Evolutionary conservation across 2,888 invertebrate genomes (phyloP).

Genomic region (Allolobophora icterica): DNA sequence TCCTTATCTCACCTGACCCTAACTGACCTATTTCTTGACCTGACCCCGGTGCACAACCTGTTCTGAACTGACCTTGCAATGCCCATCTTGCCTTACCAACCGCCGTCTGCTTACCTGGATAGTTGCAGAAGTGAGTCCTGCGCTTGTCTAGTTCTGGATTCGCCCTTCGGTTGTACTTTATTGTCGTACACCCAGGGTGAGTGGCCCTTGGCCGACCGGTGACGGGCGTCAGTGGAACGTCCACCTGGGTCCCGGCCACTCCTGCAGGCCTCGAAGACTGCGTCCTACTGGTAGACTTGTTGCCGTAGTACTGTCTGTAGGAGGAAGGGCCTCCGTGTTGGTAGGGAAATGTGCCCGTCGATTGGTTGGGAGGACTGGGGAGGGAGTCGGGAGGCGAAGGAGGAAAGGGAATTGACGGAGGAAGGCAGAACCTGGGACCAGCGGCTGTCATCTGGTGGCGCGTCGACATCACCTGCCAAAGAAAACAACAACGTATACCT

Average conservation of each 20-base stretch:
- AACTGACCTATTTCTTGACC: too few species aligned
- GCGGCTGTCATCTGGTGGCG: background rate
- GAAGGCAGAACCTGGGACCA: background rate
- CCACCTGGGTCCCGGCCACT: background rate
- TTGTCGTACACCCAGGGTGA: constrained; percentile 64
- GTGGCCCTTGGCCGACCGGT: constrained; percentile 53
- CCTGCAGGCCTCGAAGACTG: background rate
- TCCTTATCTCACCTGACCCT: too few species aligned
- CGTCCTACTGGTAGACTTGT: background rate
- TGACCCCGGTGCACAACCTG: too few species aligned
- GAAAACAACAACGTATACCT: background rate
- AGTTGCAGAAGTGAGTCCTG: constrained; percentile 94
- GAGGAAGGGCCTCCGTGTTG: background rate
- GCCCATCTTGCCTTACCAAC: too few species aligned
- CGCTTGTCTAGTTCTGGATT: constrained; percentile 95
- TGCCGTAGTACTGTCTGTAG: background rate
- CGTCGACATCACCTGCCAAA: constrained; percentile 3
- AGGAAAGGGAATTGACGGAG: constrained; percentile 25
- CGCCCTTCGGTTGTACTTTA: constrained; percentile 88
- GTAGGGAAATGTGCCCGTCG: background rate
- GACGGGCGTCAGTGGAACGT: constrained; percentile 46
- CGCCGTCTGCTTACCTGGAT: constrained; percentile 70
- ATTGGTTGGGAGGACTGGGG: constrained; percentile 31
- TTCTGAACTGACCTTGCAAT: too few species aligned
- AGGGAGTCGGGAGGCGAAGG: constrained; percentile 38